Evolutionary conservation across 2,888 invertebrate genomes (phyloP), one percentile per base, ranked within the genome.

Genomic region (Brenthis daphne): DNA sequence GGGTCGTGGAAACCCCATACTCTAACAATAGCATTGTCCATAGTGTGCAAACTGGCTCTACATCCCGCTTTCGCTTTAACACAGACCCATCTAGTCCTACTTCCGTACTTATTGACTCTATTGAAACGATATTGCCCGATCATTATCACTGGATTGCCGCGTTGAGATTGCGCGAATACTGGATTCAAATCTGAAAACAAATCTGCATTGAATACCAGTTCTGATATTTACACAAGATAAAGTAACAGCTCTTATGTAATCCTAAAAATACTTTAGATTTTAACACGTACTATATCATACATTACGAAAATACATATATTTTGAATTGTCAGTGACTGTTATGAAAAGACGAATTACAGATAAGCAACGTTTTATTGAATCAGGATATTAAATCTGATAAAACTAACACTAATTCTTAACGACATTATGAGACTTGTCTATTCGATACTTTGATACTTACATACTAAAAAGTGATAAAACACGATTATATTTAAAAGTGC

Each of bases 1-100:
- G 92, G 89, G 68, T 92, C 88, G 75, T 92, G 92, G 76, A 90
- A 88, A 16, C 92, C 90, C 91, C 91, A 91, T 8, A 92, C 92
- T 29, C 91, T 82, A 12, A 92, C 92, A 69, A 92, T 91, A 8
- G 90, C 90, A 71, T 92, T 92, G 75, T 92, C 90, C 87, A 87
- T 86, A 3, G 92, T 92, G 72, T 90, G 90, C 2, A 92, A 81
- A 0, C 91, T 90, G 0, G 92, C 92, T 71, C 90, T 81, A 77
- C 92, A 92, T 33, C 92, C 92, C 6, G 90, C 89, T 70, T 92
- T 92, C 0, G 91, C 91, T 74, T 92, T 92, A 16, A 92, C 92
- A 77, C 92, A 92, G 53, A 92, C 91, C 92, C 92, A 92, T 77
- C 92, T 80, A 1, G 84, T 90, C 37, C 90, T 81, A 74, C 87